Conservation (phyloP, 2,888 invertebrate genomes). For the Anoplius nigerrimus region DNA sequence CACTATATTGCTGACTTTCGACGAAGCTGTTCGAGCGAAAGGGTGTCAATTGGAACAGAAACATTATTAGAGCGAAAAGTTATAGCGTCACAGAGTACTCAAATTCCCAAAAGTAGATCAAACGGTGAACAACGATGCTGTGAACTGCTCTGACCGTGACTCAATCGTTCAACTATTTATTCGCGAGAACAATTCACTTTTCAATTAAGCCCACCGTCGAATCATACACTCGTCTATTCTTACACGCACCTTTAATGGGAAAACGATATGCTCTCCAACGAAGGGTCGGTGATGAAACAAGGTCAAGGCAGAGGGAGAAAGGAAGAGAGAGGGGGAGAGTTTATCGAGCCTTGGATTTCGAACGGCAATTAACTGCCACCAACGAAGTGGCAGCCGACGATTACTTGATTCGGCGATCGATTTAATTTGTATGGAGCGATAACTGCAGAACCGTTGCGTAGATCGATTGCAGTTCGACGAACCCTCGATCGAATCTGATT, state of each 20-base stretch:
- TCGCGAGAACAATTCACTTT: slow-evolving; percentile 29
- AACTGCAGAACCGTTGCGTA: slow-evolving; percentile 44
- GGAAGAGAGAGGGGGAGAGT: slow-evolving; percentile 4
- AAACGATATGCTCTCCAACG: slow-evolving; percentile 16
- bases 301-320: not conserved
- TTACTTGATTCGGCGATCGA: slow-evolving; percentile 43
- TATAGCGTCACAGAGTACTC: no score
- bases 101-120: no score
- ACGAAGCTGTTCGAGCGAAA: no score
- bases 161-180: no score
- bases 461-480: slow-evolving; percentile 21
- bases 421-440: slow-evolving; percentile 52
- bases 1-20: no score
- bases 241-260: slow-evolving; percentile 46
- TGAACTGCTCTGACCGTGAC: no score
- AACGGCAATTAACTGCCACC: slow-evolving; percentile 49
- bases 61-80: no score
- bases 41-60: no score
- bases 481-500: no score
- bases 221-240: slow-evolving; percentile 28
- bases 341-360: slow-evolving; percentile 26
- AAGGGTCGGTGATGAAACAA: not conserved
- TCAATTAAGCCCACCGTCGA: slow-evolving; percentile 43
- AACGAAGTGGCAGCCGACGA: slow-evolving; percentile 45
- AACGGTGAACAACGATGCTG: no score